Evolutionary conservation across 2,113 vertebrate species (phyloP), one percentile per base, ranked within the genome.

Genomic region (Ciconia boyciana): DNA sequence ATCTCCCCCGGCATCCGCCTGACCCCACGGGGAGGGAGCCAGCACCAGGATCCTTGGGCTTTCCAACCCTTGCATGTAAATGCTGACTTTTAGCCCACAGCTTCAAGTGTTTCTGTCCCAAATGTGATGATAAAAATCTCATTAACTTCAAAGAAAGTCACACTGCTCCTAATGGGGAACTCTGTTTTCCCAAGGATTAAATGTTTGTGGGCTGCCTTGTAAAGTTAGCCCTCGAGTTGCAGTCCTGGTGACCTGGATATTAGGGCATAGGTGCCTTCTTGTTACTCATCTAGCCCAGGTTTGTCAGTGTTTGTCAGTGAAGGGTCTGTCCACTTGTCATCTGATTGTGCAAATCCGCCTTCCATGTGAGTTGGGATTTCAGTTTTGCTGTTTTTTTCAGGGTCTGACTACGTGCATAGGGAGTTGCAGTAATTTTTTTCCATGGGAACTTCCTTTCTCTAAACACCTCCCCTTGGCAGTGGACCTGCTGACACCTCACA

Each of bases 391-490:
- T 61, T 89, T 93, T 93, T 93, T 93, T 87, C 94, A 93, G 81
- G 44, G 60, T 82, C 87, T 96, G 94, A 96, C 85, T 94, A 83
- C 93, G 86, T 95, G 87, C 83, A 88, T 43, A 96, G 94, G 89
- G 87, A 94, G 83, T 96, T 93, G 89, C 81, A 97, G 74, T 68
- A 21, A 2, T n/a, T 34, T 76, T 91, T 93, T 64, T 8, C 15
- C 15, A 4, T 1, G 1, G 57, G 91, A 91, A 94, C 95, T 97
- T 95, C 96, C 97, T 91, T 90, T 96, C 89, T 85, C 3, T 57
- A 85, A 97, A 96, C 97, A 94, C 97, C 97, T 91, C 96, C 93
- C 94, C 85, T 96, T 95, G 95, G 94, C 95, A 95, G 29, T 74
- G 83, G 89, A 93, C 81, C 61, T 89, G 82, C 57, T 97, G 92